Evolutionary conservation across 2,888 invertebrate genomes (phyloP).

Genomic region (Pheosia gnoma): DNA sequence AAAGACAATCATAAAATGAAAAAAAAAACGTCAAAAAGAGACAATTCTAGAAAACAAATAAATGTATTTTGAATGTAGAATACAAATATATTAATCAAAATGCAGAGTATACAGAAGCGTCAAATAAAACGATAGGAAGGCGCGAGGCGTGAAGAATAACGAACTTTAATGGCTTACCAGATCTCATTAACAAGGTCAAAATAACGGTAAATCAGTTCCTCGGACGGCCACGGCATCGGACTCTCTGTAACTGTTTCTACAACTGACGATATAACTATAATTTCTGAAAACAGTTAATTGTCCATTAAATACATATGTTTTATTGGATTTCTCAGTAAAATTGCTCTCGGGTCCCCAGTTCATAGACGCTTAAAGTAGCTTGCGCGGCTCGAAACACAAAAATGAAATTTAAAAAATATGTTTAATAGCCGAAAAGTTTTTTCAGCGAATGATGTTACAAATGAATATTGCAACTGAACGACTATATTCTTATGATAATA

Average conservation of each 20-base stretch:
- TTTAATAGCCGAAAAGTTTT: too few relatives aligned
- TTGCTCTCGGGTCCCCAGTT: too few relatives aligned
- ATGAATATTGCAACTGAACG: too few relatives aligned
- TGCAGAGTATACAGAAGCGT: constrained; percentile 22
- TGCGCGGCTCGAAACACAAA: too few relatives aligned
- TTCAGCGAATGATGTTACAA: too few relatives aligned
- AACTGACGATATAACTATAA: constrained; percentile 72
- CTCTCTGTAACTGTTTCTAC: constrained; percentile 57
- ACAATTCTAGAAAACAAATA: neutral
- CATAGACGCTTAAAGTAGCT: too few relatives aligned
- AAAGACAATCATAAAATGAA: neutral
- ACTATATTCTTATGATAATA: too few relatives aligned
- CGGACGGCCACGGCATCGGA: constrained; percentile 66
- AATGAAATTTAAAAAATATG: too few relatives aligned
- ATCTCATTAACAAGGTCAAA: constrained; percentile 68
- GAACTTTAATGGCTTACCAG: constrained; percentile 60
- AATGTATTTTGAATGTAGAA: neutral
- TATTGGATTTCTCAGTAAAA: too few relatives aligned
- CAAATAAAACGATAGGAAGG: constrained; percentile 17
- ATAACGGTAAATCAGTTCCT: constrained; percentile 65
- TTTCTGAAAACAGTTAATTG: constrained; percentile 64
- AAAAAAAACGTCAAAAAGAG: constrained; percentile 1
- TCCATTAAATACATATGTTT: constrained; percentile 11
- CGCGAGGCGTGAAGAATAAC: constrained; percentile 31
- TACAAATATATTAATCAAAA: constrained; percentile 7